Base-by-base conservation (phyloP, 2,113 vertebrate genomes). In the Ovis aries region DNA sequence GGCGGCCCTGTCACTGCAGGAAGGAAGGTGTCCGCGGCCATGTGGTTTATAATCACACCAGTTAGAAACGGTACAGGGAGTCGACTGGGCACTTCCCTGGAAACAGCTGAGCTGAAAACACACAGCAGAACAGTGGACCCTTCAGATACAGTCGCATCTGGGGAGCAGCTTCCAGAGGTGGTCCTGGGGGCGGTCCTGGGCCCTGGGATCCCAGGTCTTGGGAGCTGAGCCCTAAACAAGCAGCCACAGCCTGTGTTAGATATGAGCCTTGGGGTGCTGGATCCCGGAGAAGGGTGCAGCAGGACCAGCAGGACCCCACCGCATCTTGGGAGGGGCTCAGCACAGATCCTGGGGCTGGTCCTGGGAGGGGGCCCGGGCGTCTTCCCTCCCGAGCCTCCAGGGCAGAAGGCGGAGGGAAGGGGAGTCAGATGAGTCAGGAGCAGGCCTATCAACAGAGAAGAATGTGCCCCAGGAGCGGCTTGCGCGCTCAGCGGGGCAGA, bases 71-170 rank as follows among this genome's bases (percentile, higher is more conserved):
- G 1, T 52, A 8, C 43, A 60, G 23, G 23, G 31, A 9, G 2
- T 5, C 0, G 1, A 11, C 21, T 10, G 12, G 1, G 43, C 4
- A 3, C 11, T 11, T 7, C 7, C 36, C 15, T 15, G 16, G 71
- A 36, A 60, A 40, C 25, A 19, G 21, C 3, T 0, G 57, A 53
- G 4, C 62, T 14, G 31, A 40, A 52, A 21, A 21, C 60, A 60
- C 25, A 29, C 31, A 23, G 57, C 13, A 50, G n/a, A 36, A 31
- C 16, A 27, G n/a, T 9, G 10, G 57, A 14, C 57, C 1, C 48
- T 10, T 52, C 45, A 91, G 40, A 40, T 10, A 12, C 7, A 12
- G 57, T 6, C 7, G 5, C 16, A 7, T 27, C 57, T 64, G 77
- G 25, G 57, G n/a, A 82, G 0, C 3, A 10, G 9, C 57, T 52